Evolutionary conservation across 2,113 vertebrate genomes (phyloP), one percentile per base, ranked within the genome.

Genomic region (Willisornis vidua): DNA sequence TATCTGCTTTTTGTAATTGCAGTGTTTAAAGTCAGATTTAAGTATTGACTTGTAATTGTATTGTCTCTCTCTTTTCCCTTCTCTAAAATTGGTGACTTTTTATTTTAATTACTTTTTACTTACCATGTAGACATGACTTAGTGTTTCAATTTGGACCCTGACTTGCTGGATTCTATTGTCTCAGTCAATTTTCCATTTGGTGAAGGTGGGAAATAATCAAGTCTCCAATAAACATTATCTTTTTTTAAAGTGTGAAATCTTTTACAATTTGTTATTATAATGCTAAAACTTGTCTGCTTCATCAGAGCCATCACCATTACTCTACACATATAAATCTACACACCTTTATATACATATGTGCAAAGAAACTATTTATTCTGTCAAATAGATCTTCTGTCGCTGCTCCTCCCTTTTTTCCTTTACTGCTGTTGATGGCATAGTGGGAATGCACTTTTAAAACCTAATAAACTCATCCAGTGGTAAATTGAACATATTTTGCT

Each of bases 331-430:
- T 61, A 93, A 92, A 55, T 57, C 26, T 71, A 46, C 76, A 95
- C 52, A 80, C 73, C 70, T 55, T 62, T 70, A 86, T 33, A 81
- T 31, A 90, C 78, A 49, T 43, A 90, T 0, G 2, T 46, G 72
- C 51, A 93, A 85, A 89, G 58, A 95, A 96, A 70, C 58, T 76
- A 88, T 95, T 97, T 94, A 94, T 91, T 96, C 78, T 84, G 65
- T 89, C 91, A 96, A 77, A 97, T 85, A 93, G 96, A 97, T 97
- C 97, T 97, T 97, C 97, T 97, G 91, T 94, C 95, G 88, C 70
- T 96, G 85, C 26, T 87, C 43, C 51, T 89, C 79, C 85, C 52
- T 90, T 73, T 68, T 89, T 43, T 14, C 65, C 59, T 87, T 88
- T 89, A 62, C 92, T 94, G 84, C 39, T 91, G 48, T 58, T 62